Base-by-base conservation (phyloP, 2,797 vertebrate genomes). In the Sphenopsis melanotis region DNA sequence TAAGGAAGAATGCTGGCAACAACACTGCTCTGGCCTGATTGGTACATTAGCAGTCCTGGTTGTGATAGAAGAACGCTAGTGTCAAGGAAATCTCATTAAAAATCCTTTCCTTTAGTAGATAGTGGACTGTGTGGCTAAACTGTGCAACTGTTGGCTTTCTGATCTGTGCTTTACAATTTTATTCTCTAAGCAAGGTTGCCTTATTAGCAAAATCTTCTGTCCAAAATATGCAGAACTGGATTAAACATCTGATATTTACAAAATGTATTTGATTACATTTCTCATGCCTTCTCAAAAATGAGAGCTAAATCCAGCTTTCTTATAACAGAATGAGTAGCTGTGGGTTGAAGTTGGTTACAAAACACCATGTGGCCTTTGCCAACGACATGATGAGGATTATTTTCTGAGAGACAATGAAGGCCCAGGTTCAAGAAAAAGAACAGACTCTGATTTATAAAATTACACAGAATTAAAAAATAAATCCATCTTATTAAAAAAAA, bases 31-130 rank as follows among this genome's bases (percentile, higher is more conserved):
- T 57, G 17, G 55, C 42, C 60, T 87, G 74, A 84, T 76, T 83
- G 56, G 64, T 81, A 71, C 50, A 78, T 92, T 93, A 91, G 8
- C 44, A 74, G 52, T 71, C 44, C 84, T 60, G n/a, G 19, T 46
- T 85, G 37, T 66, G 75, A 53, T 14, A 85, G 78, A 87, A 72
- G 42, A 92, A 85, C 64, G 60, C 30, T 49, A 85, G 36, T 80
- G 79, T 95, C 87, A 87, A 81, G 49, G 68, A 92, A 95, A 77
- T 80, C 94, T 93, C 93, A 92, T 93, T 95, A 92, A 89, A 96
- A 93, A 93, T 63, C 56, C 17, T 75, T 91, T 85, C 41, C 49
- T 89, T 85, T 77, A 71, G 53, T 56, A 93, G 63, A 83, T 90
- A 95, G 89, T 90, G 44, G 78, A 84, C 91, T 87, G 12, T 82